Base-by-base conservation (phyloP, 92 coral and sea anemone genomes). In the Siderastrea siderea region DNA sequence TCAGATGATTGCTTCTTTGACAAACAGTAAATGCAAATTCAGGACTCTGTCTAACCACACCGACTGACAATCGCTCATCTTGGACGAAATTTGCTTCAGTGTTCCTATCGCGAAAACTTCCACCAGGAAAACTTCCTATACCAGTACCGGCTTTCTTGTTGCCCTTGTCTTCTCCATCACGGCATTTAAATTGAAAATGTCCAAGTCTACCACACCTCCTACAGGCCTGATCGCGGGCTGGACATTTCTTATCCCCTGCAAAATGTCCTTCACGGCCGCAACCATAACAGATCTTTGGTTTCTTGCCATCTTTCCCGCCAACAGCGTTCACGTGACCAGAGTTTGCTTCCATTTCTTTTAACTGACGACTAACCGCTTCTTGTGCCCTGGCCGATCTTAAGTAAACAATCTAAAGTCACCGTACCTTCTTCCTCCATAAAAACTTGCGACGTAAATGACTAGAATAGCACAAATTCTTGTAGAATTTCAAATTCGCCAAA, bases 261-360 rank as follows among this genome's bases (percentile, higher is more conserved):
- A 86, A 86, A 64, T 86, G 86, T 14, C 90, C 86, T 50, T 79
- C 84, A 15, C 16, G 51, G 9, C 80, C 90, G 69, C 89, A 76
- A 66, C 67, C 77, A 57, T 63, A 85, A 50, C 82, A 75, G 3
- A 55, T 75, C 60, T 77, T 86, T 16, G 4, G 26, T 45, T 15
- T 71, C 55, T 71, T 71, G 12, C 75, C 57, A 11, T 9, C 75
- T 47, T 6, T 71, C 49, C 8, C 44, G 55, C 26, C 87, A 72
- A 83, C 15, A 47, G 65, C 49, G 38, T 69, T 83, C 53, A 71
- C 59, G 15, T 83, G 70, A 70, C 47, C 53, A 15, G 7, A 12
- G 55, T 19, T 83, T 3, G 61, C 38, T 26, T 26, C 38, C 38
- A 26, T 26, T 26, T 26, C 38, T 64, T 14, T 64, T 64, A 52